phyloP scores from a whole-genome alignment of 2,888 invertebrate species.

The Galerucella nymphaeae region DNA sequence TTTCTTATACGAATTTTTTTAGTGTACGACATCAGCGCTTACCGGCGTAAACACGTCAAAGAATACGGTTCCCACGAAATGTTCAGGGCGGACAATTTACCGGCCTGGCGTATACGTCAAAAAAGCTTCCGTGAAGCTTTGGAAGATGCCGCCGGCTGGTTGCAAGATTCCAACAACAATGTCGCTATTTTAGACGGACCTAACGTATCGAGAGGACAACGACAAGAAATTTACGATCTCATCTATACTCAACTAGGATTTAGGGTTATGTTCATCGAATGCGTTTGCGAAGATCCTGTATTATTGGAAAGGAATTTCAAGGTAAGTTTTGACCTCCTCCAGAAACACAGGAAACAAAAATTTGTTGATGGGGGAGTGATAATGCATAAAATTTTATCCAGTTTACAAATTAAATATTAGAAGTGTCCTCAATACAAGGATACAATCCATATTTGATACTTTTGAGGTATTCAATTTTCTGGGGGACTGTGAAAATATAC shows the following conservation, averaged over 20 bases:
- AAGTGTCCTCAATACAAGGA: too few relatives aligned
- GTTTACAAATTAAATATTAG: too few relatives aligned
- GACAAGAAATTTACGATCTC: constrained; percentile 80
- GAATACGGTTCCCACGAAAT: constrained; percentile 88
- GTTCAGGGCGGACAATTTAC: constrained; percentile 86
- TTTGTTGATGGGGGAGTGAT: too few relatives aligned
- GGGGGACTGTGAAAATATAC: too few relatives aligned
- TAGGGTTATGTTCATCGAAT: constrained; percentile 91
- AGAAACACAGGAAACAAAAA: too few relatives aligned
- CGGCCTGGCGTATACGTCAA: constrained; percentile 83
- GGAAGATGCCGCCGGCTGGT: constrained; percentile 87
- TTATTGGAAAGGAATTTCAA: constrained; percentile 79
- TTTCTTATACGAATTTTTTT: constrained; percentile 42
- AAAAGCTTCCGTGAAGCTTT: constrained; percentile 87
- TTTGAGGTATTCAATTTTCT: too few relatives aligned
- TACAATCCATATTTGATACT: too few relatives aligned
- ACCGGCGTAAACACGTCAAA: constrained; percentile 84
- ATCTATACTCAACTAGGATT: constrained; percentile 79
- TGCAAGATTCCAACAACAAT: constrained; percentile 73
- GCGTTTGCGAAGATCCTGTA: constrained; percentile 84
- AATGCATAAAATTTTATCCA: too few relatives aligned
- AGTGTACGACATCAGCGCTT: constrained; percentile 96
- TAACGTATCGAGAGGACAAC: constrained; percentile 85
- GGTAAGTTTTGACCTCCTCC: constrained; percentile 57
- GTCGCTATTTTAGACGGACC: constrained; percentile 87